Evolutionary conservation across 2,113 vertebrate genomes (phyloP), one percentile per base, ranked within the genome.

Genomic region (Microtus oregoni): DNA sequence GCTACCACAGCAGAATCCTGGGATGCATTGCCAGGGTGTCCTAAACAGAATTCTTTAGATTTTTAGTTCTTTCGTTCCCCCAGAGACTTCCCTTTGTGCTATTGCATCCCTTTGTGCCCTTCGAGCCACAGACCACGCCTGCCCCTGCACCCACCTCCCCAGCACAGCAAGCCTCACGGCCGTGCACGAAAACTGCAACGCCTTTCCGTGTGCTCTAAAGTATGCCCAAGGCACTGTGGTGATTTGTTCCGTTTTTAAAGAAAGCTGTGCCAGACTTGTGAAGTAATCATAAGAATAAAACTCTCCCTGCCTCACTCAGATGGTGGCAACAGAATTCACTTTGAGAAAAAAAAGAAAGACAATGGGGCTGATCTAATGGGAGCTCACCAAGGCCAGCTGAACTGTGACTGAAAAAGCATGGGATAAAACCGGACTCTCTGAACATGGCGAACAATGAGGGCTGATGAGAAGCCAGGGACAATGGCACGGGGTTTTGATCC

Each of bases 101-200:
- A 19, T 19, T 58, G 3, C 17, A 58, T 7, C 10, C 32, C 13
- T 26, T 38, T 38, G 5, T 30, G 58, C 58, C 6, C 19, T 22
- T 58, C 1, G 6, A 35, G n/a, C 70, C 2, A 0, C 19, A 38
- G 70, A 72, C 70, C 38, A 3, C n/a, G 15, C 1, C n/a, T 14
- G 4, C 22, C 0, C 6, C n/a, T 22, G 10, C 32, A 38, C 0
- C 0, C n/a, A 20, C 24, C 38, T 41, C 38, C 35, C 55, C 0
- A 0, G 41, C 24, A 0, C 9, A 3, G 4, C 50, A 9, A 22
- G 9, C 0, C 3, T 5, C 26, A 32, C 0, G 0, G 5, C 1
- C 1, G 2, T 5, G 3, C 6, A 28, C 3, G 9, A 9, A 9
- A 61, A 9, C 14, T 2, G 0, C 19, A 24, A 0, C 0, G 30